phyloP scores from a whole-genome alignment of 2,113 vertebrate genomes.

The Odontophorus gujanensis region DNA sequence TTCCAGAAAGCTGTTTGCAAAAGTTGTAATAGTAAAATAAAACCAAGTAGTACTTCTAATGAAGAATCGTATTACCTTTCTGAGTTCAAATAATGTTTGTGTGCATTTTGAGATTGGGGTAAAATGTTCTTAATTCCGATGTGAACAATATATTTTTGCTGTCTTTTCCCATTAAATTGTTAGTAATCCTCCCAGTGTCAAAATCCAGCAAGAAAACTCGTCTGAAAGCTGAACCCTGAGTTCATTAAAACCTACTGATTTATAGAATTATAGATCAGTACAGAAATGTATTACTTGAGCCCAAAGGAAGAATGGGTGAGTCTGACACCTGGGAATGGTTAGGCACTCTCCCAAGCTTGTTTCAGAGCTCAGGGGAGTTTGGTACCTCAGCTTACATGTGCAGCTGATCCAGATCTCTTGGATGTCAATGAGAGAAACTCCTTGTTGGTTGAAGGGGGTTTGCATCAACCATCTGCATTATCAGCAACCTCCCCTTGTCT shows the following conservation, averaged over 20 bases:
- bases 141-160: neutral
- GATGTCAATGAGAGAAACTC: slow-evolving; percentile 9
- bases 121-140: neutral
- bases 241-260: neutral
- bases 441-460: neutral
- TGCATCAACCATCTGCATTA: neutral
- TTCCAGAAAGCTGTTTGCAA: neutral
- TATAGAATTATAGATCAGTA: neutral
- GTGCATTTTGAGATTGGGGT: neutral
- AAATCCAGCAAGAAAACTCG: neutral
- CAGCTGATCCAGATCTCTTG: neutral
- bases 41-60: neutral
- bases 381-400: neutral
- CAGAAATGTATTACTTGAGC: neutral
- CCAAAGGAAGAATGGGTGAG: neutral
- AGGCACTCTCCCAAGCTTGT: neutral
- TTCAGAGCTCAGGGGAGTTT: neutral
- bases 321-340: neutral
- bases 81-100: neutral
- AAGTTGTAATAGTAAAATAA: neutral
- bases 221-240: neutral
- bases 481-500: neutral
- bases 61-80: neutral
- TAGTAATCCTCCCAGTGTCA: neutral
- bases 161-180: neutral